phyloP scores from a whole-genome alignment of 2,888 invertebrate genomes.

The Micropterix aruncella region DNA sequence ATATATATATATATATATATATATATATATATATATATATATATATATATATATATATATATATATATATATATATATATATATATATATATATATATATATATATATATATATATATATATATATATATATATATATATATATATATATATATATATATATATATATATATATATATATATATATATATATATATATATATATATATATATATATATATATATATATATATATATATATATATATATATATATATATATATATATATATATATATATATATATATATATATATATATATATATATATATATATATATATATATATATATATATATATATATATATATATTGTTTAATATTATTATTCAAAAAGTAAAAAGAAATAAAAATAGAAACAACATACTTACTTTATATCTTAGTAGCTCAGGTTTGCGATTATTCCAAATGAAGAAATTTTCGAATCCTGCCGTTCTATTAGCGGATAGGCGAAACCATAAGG shows the following conservation, averaged over 20 bases:
- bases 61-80: slow-evolving; percentile 1
- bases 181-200: slow-evolving; percentile 3
- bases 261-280: no score
- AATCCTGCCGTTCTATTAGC: slow-evolving; percentile 39
- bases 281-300: no score
- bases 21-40: slow-evolving; percentile 1
- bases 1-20: slow-evolving; percentile 4
- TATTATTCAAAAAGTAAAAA: no score
- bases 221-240: no score
- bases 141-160: slow-evolving; percentile 3
- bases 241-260: no score
- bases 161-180: not conserved
- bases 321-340: no score
- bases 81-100: slow-evolving; percentile 4
- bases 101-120: slow-evolving; percentile 3
- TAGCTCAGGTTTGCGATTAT: no score
- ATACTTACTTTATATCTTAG: no score
- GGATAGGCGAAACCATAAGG: slow-evolving; percentile 65
- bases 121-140: slow-evolving; percentile 2
- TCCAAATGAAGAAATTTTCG: slow-evolving; percentile 64
- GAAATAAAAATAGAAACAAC: no score
- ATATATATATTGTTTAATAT: no score
- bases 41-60: slow-evolving; percentile 2
- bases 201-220: no score
- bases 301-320: no score